Evolutionary conservation across 1,140 invertebrate species (phyloP), one percentile per base, ranked within the genome.

Genomic region (Triops longicaudatus): DNA sequence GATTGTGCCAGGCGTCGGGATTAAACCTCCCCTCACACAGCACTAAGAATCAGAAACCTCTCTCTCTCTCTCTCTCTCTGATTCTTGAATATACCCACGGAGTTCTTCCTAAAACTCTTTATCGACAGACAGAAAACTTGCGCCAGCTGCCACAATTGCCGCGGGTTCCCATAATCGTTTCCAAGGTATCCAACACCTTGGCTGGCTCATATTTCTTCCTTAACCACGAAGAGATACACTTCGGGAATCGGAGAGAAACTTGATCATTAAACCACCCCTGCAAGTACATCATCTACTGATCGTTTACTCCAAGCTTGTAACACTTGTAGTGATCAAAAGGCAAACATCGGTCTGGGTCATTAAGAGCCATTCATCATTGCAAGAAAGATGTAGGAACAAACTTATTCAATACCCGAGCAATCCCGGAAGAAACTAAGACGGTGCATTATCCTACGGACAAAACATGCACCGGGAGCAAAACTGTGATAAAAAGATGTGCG

Each of bases 1-100:
- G 50, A 63, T 63, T 63, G 50, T 63, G 50, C 50, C 50, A 63
- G 50, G 50, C 50, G 50, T 63, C 22, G 50, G 50, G 50, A 63
- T 63, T 63, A 63, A 63, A 63, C 50, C 31, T 37, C 31, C 31
- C 31, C 31, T 37, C 31, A 22, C 50, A 63, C 17, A 14, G 50
- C n/a, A 12, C 17, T 63, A 63, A 63, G 50, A 63, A n/a, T 63
- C 22, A 17, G 14, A 63, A 63, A 63, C 50, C 50, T 63, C 50
- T 63, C 50, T 63, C 43, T 44, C 43, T 44, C 43, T 44, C 43
- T 44, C 43, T 2, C 44, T n/a, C 1, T n/a, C 50, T 63, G 17
- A 63, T 22, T 63, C 50, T 17, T 22, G 50, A 63, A 63, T 17
- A 63, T 63, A n/a, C 50, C 22, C 22, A 22, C 22, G 22, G 14